Evolutionary conservation across 2,113 vertebrate species (phyloP).

Genomic region (Sinocyclocheilus rhinocerous): DNA sequence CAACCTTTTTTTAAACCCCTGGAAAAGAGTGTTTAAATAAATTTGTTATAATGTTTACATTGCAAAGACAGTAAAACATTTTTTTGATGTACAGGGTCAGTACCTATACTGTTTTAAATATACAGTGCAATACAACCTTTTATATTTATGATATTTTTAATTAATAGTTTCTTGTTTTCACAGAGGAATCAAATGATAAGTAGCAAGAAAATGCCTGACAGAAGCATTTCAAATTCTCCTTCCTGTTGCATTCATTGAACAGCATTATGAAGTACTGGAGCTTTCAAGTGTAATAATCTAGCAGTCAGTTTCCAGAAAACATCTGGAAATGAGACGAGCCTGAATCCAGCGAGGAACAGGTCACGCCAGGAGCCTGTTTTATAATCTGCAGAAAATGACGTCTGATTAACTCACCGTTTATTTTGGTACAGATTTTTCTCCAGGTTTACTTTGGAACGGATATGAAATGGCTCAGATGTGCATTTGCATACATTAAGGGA

Average conservation of each 20-base stretch:
- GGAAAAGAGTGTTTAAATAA: too few species aligned
- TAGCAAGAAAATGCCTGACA: background rate
- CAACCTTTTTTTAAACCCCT: too few species aligned
- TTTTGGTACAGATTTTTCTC: constrained; percentile 3
- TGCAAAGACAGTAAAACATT: too few species aligned
- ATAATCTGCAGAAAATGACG: constrained; percentile 31
- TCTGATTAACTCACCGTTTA: constrained; percentile 26
- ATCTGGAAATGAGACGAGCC: background rate
- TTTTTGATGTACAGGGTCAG: background rate
- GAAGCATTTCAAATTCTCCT: background rate
- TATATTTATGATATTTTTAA: background rate
- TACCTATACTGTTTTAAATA: background rate
- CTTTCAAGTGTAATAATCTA: constrained; percentile 9
- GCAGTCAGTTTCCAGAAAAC: constrained; percentile 16
- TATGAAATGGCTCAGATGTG: constrained; percentile 33
- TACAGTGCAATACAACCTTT: background rate
- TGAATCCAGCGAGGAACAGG: constrained; percentile 1
- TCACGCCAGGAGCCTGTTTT: constrained; percentile 31
- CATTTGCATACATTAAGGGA: constrained; percentile 57
- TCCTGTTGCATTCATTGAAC: background rate
- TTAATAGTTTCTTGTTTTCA: background rate
- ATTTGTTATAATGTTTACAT: too few species aligned
- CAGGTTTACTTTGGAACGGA: constrained; percentile 42
- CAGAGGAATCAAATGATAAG: background rate
- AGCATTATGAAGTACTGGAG: background rate